Base-by-base conservation (phyloP, 2,797 vertebrate species). In the Synanceia verrucosa region DNA sequence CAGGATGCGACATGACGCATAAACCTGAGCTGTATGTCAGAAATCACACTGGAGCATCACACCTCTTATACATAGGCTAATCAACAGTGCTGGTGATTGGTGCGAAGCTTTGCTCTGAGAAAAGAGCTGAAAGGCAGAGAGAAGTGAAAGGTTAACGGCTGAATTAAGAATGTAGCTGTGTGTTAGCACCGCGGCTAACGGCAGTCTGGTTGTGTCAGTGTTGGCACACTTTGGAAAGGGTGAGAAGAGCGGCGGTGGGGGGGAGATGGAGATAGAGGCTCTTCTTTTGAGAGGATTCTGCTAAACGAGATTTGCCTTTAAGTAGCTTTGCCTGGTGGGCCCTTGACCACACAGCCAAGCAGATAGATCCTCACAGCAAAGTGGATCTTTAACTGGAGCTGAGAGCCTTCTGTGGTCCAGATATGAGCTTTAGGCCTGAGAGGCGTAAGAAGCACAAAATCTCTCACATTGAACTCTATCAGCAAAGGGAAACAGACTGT, bases 301-400 rank as follows among this genome's bases (percentile, higher is more conserved):
- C 88, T 89, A 88, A 94, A 94, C 77, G 46, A 91, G 92, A 91
- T 91, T 91, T 88, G 86, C 82, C 85, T 87, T 85, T 89, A 82
- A 94, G 93, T 85, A 89, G 90, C 92, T 95, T 94, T 94, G 86
- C 90, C 81, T 65, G 62, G 80, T 75, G 89, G 88, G 91, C 82
- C 83, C 83, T 78, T 84, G 57, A 91, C 64, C 83, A 83, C 69
- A 79, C 72, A 65, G 78, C 77, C 81, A 65, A 82, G 71, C 50
- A 62, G 64, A 85, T 41, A 76, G 81, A 78, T 87, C 81, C 79
- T 79, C 26, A 1, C 69, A 47, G 70, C 75, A 63, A 74, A 89
- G 81, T 44, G 81, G 73, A 78, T 86, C 76, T 79, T 39, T 71
- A 65, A 79, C 57, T 56, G 33, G 50, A 86, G 60, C 76, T 44